Conservation (phyloP, 1,140 invertebrate genomes). For the Lepidurus couesii region DNA sequence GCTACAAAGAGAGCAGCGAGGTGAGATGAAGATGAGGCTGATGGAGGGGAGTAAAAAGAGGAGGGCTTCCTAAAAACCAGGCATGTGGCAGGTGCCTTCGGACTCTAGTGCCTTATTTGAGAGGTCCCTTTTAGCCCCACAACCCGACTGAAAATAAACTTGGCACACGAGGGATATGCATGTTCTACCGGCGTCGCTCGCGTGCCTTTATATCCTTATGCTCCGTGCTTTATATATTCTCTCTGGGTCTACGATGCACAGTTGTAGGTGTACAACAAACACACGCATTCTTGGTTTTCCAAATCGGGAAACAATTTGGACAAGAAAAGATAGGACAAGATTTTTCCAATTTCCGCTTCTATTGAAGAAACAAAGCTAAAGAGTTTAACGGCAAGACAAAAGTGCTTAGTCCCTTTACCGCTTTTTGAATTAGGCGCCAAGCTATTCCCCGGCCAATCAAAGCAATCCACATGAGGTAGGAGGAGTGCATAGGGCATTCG, state of each 20-base stretch:
- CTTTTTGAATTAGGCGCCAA: neutral
- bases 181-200: neutral
- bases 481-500: neutral
- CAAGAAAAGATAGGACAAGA: too few species aligned
- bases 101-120: constrained; percentile 4
- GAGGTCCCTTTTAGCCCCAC: neutral
- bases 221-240: neutral
- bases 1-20: neutral
- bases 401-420: too few species aligned
- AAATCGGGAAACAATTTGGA: too few species aligned
- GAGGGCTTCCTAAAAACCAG: constrained; percentile 3
- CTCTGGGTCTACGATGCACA: neutral
- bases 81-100: constrained; percentile 6
- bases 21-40: constrained; percentile 5
- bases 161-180: constrained; percentile 17
- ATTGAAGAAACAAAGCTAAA: too few species aligned
- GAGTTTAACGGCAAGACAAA: too few species aligned
- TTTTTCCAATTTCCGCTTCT: too few species aligned
- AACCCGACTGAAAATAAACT: constrained; percentile 14
- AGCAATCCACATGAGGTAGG: constrained; percentile 18
- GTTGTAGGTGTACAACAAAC: too few species aligned
- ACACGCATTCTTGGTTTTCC: too few species aligned
- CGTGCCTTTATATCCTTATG: neutral
- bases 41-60: neutral
- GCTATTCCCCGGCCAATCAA: neutral